Evolutionary conservation across 1,140 invertebrate species (phyloP).

Genomic region (Bradynema listronoti): DNA sequence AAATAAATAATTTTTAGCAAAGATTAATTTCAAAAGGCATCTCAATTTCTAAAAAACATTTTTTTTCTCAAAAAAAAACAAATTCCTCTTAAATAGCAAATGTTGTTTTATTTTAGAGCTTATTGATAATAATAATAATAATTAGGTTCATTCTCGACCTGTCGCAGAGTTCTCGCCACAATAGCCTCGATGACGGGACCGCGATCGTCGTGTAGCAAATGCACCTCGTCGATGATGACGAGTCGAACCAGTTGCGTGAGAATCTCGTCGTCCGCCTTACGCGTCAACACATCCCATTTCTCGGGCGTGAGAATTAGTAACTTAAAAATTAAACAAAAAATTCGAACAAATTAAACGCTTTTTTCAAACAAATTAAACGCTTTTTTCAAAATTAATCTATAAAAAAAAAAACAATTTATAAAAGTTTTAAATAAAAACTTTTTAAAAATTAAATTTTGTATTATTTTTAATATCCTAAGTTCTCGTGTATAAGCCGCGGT

Average conservation of each 20-base stretch:
- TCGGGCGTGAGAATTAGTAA: conserved; percentile 98
- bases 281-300: conserved; percentile 98
- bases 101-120: not conserved
- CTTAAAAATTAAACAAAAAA: conserved; percentile 49
- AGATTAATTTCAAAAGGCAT: too few species aligned
- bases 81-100: too few species aligned
- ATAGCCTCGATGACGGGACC: conserved; percentile 94
- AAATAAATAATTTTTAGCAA: not conserved
- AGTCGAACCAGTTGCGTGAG: conserved; percentile 74
- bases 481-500: too few species aligned
- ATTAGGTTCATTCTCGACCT: conserved; percentile 62
- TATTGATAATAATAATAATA: not conserved
- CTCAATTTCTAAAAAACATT: conserved; percentile 1
- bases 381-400: conserved; percentile 17
- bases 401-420: conserved; percentile 16
- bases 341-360: conserved; percentile 5
- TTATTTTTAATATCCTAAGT: too few species aligned
- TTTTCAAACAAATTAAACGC: conserved; percentile 7
- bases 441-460: too few species aligned
- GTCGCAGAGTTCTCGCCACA: conserved; percentile 85
- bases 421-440: too few species aligned
- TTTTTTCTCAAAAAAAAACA: not conserved
- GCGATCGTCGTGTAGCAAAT: conserved; percentile 89
- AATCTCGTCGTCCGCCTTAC: conserved; percentile 80
- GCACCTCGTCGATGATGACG: conserved; percentile 96